Conservation (phyloP, 2,113 vertebrate species). For the Ornithorhynchus anatinus region DNA sequence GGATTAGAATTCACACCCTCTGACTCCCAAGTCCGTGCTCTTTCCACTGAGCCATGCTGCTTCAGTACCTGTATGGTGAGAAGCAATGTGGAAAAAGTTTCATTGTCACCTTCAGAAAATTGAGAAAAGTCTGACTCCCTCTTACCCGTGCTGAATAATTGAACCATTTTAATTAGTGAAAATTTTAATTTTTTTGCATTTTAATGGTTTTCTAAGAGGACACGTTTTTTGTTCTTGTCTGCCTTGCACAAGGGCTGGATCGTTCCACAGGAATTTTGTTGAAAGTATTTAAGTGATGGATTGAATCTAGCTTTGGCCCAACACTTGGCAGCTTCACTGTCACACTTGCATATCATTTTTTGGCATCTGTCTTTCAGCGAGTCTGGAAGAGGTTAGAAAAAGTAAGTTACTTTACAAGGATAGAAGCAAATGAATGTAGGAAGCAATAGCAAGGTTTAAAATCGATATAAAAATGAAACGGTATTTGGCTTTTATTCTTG, state of each 20-base stretch:
- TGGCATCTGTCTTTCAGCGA: conserved; percentile 79
- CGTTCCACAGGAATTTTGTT: conserved; percentile 77
- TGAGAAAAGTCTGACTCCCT: not conserved
- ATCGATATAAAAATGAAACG: too few species aligned
- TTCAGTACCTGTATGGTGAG: too few species aligned
- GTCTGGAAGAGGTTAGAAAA: conserved; percentile 75
- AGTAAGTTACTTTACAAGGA: fast-evolving
- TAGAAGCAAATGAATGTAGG: too few species aligned
- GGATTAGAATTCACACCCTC: too few species aligned
- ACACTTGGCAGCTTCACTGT: conserved; percentile 82
- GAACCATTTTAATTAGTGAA: not conserved
- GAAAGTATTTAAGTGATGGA: conserved; percentile 75
- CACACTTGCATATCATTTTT: conserved; percentile 85
- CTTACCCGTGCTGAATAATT: not conserved
- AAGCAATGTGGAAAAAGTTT: too few species aligned
- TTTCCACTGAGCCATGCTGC: too few species aligned
- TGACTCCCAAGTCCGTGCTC: too few species aligned
- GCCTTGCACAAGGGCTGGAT: conserved; percentile 75
- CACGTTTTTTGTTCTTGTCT: not conserved
- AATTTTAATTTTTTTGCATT: conserved; percentile 18
- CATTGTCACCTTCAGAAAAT: too few species aligned
- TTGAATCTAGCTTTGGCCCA: conserved; percentile 76
- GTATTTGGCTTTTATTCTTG: too few species aligned
- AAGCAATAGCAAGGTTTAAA: too few species aligned
- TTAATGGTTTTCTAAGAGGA: not conserved